Base-by-base conservation (phyloP, 2,888 invertebrate genomes). In the Oasisia sp. region DNA sequence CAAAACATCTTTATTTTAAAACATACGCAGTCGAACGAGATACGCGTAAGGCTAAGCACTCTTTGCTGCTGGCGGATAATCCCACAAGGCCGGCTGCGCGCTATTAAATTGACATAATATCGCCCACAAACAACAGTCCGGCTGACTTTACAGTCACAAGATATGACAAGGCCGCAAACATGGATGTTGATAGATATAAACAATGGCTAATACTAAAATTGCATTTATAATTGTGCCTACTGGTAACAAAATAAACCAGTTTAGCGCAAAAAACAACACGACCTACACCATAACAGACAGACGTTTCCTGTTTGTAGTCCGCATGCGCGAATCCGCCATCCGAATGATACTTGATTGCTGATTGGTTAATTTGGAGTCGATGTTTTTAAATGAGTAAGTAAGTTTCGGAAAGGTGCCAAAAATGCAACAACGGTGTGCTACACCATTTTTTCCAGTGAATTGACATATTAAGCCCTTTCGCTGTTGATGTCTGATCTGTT, bases 291-390 rank as follows among this genome's bases (percentile, higher is more conserved):
- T 74, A 74, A 74, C 38, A 74, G 14, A 74, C 74, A 74, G 74
- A 74, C 74, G 74, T 74, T 74, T 74, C 74, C 74, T 19, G 74
- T 74, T n/a, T 74, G n/a, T 27, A 74, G 74, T 74, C 3, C 74
- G 74, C 74, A 74, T 74, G 74, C 74, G 74, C 74, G 27, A 74
- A 19, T 74, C 74, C 50, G 50, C 50, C 50, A 50, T 50, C 50
- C 74, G 27, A 74, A n/a, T 74, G 27, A n/a, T 74, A 74, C 74
- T 19, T 74, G 74, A 19, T 74, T 74, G 74, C 27, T 74, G 74
- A 74, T 74, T 74, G 74, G 74, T 74, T 74, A 74, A 74, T 74
- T 74, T 74, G 74, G 74, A 74, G 74, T 74, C 74, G 74, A 74
- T 74, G 74, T 74, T 74, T 74, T 74, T 74, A 74, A 74, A 74